A percentile compares a stretch with the other conserved stretches of the same genome.
Conservation (phyloP, 2,113 vertebrate species). For the Cryptotis parvus region DNA sequence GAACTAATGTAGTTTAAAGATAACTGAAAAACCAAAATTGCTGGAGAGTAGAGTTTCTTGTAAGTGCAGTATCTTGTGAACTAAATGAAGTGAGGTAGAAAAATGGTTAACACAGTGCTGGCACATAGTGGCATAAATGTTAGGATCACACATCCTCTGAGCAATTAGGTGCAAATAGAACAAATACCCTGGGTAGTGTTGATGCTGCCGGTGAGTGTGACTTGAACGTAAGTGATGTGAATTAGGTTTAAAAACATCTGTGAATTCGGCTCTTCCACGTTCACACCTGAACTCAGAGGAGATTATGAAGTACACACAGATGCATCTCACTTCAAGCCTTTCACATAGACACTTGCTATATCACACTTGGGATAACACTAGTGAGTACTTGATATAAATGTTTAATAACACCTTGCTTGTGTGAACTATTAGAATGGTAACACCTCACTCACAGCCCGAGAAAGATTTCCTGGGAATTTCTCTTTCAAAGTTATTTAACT, state of each 20-base stretch:
- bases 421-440: background rate
- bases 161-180: background rate
- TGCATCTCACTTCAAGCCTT: background rate
- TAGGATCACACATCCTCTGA: background rate
- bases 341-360: background rate
- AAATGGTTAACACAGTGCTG: background rate
- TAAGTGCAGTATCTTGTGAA: background rate
- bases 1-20: too few relatives aligned
- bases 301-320: background rate
- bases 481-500: background rate
- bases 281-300: background rate
- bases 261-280: background rate
- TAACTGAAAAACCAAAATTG: background rate
- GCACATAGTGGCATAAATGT: background rate
- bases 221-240: background rate
- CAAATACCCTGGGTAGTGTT: background rate
- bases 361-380: background rate
- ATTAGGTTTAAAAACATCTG: background rate
- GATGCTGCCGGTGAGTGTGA: background rate
- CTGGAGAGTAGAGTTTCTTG: background rate
- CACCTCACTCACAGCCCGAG: accelerated
- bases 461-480: background rate
- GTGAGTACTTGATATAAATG: background rate
- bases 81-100: background rate
- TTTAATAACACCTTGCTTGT: background rate